Conservation (phyloP, 2,113 vertebrate species). For the Myiagra hebetior region DNA sequence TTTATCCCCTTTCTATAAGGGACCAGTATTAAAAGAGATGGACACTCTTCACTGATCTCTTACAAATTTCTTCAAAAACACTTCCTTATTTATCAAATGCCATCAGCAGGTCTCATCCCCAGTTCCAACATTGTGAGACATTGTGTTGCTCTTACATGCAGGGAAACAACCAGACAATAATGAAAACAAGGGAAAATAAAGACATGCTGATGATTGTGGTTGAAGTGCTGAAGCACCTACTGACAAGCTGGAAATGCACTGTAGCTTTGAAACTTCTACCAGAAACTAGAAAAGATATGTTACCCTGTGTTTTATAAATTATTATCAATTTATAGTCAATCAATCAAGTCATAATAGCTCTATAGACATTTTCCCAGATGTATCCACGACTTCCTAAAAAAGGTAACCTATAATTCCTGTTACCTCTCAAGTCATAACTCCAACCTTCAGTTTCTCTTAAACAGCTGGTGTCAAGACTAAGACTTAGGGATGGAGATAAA, state of each 20-base stretch:
- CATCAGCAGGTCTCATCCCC: not conserved
- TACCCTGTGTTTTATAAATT: not conserved
- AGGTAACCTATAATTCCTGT: not conserved
- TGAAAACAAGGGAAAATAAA: not conserved
- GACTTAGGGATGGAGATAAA: not conserved
- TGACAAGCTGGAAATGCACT: not conserved
- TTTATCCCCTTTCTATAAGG: not conserved
- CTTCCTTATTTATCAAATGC: not conserved
- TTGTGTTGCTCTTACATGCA: not conserved
- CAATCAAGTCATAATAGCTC: not conserved
- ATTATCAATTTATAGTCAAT: too few species aligned
- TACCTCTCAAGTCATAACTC: not conserved
- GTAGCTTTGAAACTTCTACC: not conserved
- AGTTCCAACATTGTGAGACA: not conserved
- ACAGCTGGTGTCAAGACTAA: not conserved
- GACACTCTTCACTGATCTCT: not conserved
- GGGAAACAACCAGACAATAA: not conserved
- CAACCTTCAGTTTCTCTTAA: not conserved
- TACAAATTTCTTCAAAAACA: not conserved
- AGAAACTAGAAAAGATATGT: not conserved
- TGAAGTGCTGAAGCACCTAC: not conserved
- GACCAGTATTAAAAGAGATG: not conserved
- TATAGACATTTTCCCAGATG: not conserved
- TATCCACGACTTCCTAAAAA: not conserved
- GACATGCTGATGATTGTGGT: not conserved